Evolutionary conservation across 2,113 vertebrate genomes (phyloP), one percentile per base, ranked within the genome.

Genomic region (Mellivora capensis): DNA sequence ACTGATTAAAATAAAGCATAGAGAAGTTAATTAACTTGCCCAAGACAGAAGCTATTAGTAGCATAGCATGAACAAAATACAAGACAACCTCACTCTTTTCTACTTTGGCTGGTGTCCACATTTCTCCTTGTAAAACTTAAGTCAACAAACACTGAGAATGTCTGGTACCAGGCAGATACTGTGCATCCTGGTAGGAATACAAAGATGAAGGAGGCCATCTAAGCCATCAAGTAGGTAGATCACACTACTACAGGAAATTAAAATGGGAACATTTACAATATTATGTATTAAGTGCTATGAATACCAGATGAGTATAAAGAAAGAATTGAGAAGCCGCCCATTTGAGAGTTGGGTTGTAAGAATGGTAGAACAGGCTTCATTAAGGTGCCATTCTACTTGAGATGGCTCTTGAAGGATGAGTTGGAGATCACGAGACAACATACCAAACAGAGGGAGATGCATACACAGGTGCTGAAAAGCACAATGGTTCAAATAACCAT

Each of bases 401-500:
- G 29, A 13, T 64, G 62, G 62, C 12, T n/a, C 52, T 17, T 42
- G 21, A 91, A 61, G n/a, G 47, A 42, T 96, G 49, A 96, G 31
- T 85, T 92, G 88, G 34, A 92, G 72, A 96, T 74, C 76, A 21
- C 29, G 37, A 92, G 71, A 47, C 52, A 86, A 80, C 62, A 94
- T n/a, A 61, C 85, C 62, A 92, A 92, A 72, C 15, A 52, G 27
- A 71, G 34, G 52, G 20, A 54, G 14, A 93, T 87, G 49, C 49
- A 91, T 54, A 54, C 9, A 87, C 29, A 84, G 29, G n/a, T 44
- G 34, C 86, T 10, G 49, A 79, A 94, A 96, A 92, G 27, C 15
- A 81, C 15, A 86, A 31, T 49, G 34, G 44, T 96, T 85, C 44
- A 89, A 97, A 93, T 69, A 92, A 74, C 34, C 76, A 64, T 81